Evolutionary conservation across 2,797 vertebrate genomes (phyloP).

Genomic region (Staurois parvus): DNA sequence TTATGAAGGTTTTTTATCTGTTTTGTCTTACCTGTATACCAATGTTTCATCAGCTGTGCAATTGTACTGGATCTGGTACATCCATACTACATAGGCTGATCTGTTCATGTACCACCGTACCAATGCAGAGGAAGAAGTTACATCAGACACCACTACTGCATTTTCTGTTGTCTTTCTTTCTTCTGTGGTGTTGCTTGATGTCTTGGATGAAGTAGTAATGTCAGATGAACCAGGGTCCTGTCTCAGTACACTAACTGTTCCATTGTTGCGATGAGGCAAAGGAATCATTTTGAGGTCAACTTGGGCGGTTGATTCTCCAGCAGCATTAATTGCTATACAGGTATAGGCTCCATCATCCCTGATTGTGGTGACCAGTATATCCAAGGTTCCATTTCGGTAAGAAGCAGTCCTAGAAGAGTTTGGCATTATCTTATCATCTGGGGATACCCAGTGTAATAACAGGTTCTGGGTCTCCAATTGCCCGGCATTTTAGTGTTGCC

Average conservation of each 20-base stretch:
- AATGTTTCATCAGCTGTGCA: conserved; percentile 89
- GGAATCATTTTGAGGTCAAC: conserved; percentile 90
- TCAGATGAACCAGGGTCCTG: conserved; percentile 74
- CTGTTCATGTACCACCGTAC: conserved; percentile 85
- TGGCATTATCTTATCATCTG: conserved; percentile 87
- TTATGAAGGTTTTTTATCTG: neutral
- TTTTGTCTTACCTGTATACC: conserved; percentile 85
- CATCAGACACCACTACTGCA: conserved; percentile 83
- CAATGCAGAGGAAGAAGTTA: conserved; percentile 87
- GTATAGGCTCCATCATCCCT: conserved; percentile 88
- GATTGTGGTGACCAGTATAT: conserved; percentile 86
- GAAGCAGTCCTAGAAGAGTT: conserved; percentile 88
- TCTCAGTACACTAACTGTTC: conserved; percentile 68
- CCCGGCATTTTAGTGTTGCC: conserved; percentile 86
- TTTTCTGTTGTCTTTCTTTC: conserved; percentile 68
- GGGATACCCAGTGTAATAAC: conserved; percentile 92
- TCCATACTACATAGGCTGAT: conserved; percentile 85
- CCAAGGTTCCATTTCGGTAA: conserved; percentile 89
- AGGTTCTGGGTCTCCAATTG: conserved; percentile 89
- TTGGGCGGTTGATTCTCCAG: conserved; percentile 86
- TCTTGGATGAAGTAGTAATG: conserved; percentile 78
- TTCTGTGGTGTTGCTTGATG: conserved; percentile 75
- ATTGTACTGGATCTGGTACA: conserved; percentile 97
- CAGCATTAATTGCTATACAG: conserved; percentile 91
- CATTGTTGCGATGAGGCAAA: conserved; percentile 82